These are phyloP conservation scores for Limnothrissa miodon DNA, from an alignment of 2,113 vertebrate genomes.

Conservation along the genomic window DNA sequence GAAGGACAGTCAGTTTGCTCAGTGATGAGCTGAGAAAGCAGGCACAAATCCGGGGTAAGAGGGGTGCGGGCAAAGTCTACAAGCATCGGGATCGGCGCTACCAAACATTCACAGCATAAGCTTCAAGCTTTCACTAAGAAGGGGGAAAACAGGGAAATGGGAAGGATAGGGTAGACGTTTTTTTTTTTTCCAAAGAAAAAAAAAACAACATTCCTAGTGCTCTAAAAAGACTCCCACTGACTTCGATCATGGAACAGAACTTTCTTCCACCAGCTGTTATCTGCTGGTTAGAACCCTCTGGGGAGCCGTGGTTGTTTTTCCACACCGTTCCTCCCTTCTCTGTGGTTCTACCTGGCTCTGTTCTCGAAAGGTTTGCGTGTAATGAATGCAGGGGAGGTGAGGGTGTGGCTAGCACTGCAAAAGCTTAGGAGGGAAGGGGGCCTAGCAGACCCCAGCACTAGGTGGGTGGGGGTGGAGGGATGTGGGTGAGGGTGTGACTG, in stretches of 20 bases:
- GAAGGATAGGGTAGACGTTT: constrained; percentile 2
- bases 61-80: constrained; percentile 52
- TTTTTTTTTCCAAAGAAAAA: constrained; percentile 49
- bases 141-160: constrained; percentile 33
- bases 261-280: constrained; percentile 19
- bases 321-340: not conserved
- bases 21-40: constrained; percentile 56
- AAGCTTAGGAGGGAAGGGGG: not conserved
- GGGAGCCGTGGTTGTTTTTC: not conserved
- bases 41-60: constrained; percentile 61
- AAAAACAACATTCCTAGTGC: constrained; percentile 51
- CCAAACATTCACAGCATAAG: constrained; percentile 76
- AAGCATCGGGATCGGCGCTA: constrained; percentile 63
- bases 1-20: not conserved
- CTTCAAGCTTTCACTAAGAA: constrained; percentile 61
- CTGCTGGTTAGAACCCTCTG: not conserved
- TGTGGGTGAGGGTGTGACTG: not conserved
- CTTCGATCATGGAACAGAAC: constrained; percentile 46
- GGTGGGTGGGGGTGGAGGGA: not conserved
- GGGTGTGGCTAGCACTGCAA: not conserved
- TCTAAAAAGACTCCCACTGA: constrained; percentile 55
- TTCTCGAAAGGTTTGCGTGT: not conserved
- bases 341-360: not conserved
- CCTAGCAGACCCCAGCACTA: constrained; percentile 19
- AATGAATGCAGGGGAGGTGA: not conserved